These are phyloP conservation scores for Xenopus petersii DNA, from an alignment of 2,797 vertebrate genomes.

Conservation along the genomic window DNA sequence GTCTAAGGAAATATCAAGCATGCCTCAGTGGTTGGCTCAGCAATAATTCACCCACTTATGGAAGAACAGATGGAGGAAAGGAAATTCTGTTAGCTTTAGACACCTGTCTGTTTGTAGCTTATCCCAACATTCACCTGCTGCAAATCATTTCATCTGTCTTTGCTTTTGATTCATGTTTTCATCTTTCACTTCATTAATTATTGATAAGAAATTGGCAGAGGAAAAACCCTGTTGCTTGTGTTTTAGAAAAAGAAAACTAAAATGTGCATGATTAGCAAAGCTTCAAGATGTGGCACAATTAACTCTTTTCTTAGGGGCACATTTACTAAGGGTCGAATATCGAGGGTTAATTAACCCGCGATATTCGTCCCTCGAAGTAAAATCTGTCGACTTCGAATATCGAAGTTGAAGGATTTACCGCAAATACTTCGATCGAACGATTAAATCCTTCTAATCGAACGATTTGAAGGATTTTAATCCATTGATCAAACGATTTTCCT, in stretches of 20 bases:
- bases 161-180: slow-evolving; percentile 4
- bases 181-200: slow-evolving; percentile 29
- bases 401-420: too few species aligned
- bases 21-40: too few species aligned
- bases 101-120: neutral
- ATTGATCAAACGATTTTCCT: too few species aligned
- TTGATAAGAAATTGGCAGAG: slow-evolving; percentile 21
- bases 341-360: too few species aligned
- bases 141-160: slow-evolving; percentile 13
- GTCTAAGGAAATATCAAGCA: too few species aligned
- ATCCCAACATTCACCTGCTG: neutral
- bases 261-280: neutral
- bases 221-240: neutral
- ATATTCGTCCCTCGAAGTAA: too few species aligned
- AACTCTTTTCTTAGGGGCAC: neutral
- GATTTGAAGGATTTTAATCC: too few species aligned
- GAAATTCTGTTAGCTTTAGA: neutral
- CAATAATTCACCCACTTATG: neutral
- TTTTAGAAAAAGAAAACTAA: slow-evolving; percentile 1
- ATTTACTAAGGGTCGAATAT: too few species aligned
- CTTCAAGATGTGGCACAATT: neutral
- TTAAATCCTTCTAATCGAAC: too few species aligned
- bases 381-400: too few species aligned
- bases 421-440: too few species aligned
- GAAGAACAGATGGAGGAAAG: slow-evolving; percentile 1